phyloP scores from a whole-genome alignment of 2,797 vertebrate species.

The Alosa sapidissima region DNA sequence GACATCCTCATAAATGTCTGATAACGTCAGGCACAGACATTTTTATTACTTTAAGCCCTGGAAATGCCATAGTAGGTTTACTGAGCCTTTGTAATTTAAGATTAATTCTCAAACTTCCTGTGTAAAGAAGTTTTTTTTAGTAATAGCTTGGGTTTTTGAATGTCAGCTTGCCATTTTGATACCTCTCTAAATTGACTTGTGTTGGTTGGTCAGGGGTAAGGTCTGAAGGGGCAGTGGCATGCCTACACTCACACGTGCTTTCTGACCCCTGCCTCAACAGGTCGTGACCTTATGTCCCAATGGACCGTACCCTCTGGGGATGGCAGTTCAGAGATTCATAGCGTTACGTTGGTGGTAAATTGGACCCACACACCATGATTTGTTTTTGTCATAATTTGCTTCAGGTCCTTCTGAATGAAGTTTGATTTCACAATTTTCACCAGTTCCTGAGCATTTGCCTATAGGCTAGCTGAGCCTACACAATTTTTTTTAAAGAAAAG shows the following conservation, averaged over 20 bases:
- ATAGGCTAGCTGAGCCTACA: not conserved
- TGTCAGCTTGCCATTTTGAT: not conserved
- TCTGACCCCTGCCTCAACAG: constrained; percentile 47
- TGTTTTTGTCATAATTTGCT: not conserved
- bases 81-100: not conserved
- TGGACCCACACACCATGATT: not conserved
- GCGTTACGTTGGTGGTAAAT: not conserved
- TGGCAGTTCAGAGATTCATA: not conserved
- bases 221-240: not conserved
- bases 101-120: not conserved
- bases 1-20: no score
- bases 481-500: not conserved
- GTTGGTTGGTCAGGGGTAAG: not conserved
- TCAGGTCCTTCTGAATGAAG: not conserved
- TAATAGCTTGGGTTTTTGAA: not conserved
- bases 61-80: not conserved
- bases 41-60: no score
- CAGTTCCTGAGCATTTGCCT: not conserved
- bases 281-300: constrained; percentile 51
- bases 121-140: not conserved
- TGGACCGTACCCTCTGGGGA: not conserved
- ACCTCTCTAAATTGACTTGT: not conserved
- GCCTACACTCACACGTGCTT: constrained; percentile 33
- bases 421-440: not conserved
- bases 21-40: no score